A percentile compares a stretch with the other conserved stretches of the same genome.
phyloP scores from a whole-genome alignment of 2,113 vertebrate species.

The Colinus virginianus region DNA sequence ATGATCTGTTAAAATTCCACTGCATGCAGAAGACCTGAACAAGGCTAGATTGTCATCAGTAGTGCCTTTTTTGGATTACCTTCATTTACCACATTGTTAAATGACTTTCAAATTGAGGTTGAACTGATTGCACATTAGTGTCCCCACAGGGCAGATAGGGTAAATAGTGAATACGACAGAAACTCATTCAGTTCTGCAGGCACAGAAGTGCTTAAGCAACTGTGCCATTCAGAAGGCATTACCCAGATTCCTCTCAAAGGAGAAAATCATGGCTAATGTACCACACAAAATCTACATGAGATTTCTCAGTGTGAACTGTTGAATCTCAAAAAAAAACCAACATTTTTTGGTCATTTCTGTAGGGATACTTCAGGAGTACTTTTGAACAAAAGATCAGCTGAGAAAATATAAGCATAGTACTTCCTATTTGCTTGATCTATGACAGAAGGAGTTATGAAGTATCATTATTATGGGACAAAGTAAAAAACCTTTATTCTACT shows the following conservation, averaged over 20 bases:
- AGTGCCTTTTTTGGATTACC: not conserved
- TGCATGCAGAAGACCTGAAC: not conserved
- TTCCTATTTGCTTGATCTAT: not conserved
- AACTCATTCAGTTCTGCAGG: not conserved
- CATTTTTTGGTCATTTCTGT: not conserved
- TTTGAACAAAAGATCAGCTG: not conserved
- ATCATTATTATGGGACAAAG: not conserved
- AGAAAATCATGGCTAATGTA: not conserved
- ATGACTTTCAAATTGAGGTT: not conserved
- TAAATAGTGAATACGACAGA: not conserved
- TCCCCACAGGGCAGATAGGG: rapidly evolving
- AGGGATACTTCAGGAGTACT: not conserved
- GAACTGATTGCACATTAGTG: not conserved
- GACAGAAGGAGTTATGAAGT: not conserved
- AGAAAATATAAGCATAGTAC: not conserved
- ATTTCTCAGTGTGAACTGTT: not conserved
- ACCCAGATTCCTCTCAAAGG: not conserved
- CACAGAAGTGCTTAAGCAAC: not conserved
- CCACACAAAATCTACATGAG: not conserved
- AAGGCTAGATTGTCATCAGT: not conserved
- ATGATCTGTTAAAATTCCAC: not conserved
- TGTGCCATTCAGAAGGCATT: not conserved
- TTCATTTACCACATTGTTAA: not conserved
- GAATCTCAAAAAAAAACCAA: not conserved
- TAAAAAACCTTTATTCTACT: not conserved